These are phyloP conservation scores for Crotophaga sulcirostris DNA, from an alignment of 2,113 vertebrate genomes.

Conservation along the genomic window DNA sequence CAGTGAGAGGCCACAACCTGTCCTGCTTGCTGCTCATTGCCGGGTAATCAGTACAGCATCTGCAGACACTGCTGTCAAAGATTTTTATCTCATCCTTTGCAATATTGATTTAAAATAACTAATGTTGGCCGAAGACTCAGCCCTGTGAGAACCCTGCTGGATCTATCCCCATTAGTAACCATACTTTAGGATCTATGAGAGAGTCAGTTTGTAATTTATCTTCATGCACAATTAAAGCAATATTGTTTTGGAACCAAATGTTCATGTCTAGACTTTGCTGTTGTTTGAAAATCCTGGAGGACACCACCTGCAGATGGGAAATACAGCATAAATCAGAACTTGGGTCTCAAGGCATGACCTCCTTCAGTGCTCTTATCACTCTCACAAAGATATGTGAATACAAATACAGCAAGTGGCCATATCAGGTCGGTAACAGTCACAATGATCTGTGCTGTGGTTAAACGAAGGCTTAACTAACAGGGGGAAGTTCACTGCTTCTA, in stretches of 20 bases:
- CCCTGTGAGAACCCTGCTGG: not conserved
- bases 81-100: not conserved
- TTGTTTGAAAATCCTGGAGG: not conserved
- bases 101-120: not conserved
- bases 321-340: not conserved
- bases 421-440: not conserved
- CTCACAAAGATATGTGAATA: not conserved
- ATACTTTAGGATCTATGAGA: not conserved
- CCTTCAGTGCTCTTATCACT: not conserved
- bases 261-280: not conserved
- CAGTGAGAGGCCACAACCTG: not conserved
- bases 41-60: not conserved
- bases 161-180: not conserved
- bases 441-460: not conserved
- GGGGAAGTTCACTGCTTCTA: not conserved
- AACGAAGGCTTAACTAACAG: not conserved
- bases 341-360: not conserved
- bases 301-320: not conserved
- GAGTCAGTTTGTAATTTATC: not conserved
- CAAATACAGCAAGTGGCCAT: accelerated
- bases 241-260: not conserved
- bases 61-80: not conserved
- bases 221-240: not conserved
- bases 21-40: not conserved
- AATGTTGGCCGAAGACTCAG: not conserved